phyloP scores from a whole-genome alignment of 2,113 vertebrate genomes.

The Tylochromis polylepis region DNA sequence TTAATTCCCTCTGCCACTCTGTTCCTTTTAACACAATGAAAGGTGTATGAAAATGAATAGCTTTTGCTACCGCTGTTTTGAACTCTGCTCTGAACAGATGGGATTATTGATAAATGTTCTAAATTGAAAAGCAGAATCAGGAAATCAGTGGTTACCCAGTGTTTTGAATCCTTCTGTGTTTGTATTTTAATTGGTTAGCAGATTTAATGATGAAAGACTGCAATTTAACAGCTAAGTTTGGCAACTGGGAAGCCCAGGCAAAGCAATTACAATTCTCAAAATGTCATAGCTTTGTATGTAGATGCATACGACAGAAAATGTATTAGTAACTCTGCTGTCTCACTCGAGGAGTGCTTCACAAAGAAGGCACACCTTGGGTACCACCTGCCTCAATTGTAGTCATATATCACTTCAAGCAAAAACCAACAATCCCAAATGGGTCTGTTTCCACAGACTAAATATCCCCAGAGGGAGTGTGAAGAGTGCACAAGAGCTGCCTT shows the following conservation, averaged over 20 bases:
- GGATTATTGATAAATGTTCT: background rate
- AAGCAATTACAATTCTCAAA: conserved; percentile 35
- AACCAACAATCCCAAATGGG: conserved; percentile 16
- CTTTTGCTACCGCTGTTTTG: background rate
- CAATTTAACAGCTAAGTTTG: conserved; percentile 33
- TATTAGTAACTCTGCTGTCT: background rate
- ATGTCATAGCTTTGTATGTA: conserved; percentile 29
- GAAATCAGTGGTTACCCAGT: background rate
- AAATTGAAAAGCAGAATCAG: conserved; percentile 3
- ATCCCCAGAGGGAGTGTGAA: conserved; percentile 6
- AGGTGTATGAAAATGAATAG: background rate
- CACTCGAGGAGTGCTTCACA: background rate
- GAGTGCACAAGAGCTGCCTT: background rate
- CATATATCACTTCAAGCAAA: conserved; percentile 16
- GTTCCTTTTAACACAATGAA: conserved; percentile 10
- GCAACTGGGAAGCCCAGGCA: background rate
- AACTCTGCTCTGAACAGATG: background rate
- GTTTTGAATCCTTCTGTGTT: conserved; percentile 17
- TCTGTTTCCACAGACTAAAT: background rate
- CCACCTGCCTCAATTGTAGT: background rate
- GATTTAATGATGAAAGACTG: conserved; percentile 17
- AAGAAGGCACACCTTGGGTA: background rate
- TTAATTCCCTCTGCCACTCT: background rate
- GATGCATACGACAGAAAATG: background rate
- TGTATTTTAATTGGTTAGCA: conserved; percentile 30